Base-by-base conservation (phyloP, 2,888 invertebrate species). In the Drosophila kanekoi region DNA sequence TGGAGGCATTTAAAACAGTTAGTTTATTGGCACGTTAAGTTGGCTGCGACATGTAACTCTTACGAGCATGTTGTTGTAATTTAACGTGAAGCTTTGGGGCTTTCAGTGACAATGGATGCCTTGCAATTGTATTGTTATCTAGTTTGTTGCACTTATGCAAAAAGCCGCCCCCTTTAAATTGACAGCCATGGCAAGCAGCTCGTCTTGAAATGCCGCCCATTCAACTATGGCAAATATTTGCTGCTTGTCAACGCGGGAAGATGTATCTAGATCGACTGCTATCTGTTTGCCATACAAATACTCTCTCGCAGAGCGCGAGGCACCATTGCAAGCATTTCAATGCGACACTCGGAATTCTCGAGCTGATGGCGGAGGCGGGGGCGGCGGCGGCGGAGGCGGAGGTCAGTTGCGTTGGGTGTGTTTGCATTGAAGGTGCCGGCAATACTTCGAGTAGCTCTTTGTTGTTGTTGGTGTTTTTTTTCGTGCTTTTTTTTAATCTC, bases 401-500 rank as follows among this genome's bases (percentile, higher is more conserved):
- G 76, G 79, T 79, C 79, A 78, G 54, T 35, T 18, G 38, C n/a
- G 65, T 44, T 74, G 66, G 56, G 74, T 67, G 67, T 75, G 75
- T 73, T 78, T 75, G 78, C 67, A 67, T 62, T 72, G 53, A 57
- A 62, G 59, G 61, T 57, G 69, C 54, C 71, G 49, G 37, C 73
- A 74, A 67, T 37, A 57, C 54, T 32, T 69, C 16, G 52, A 35
- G 47, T 16, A 35, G 16, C 41, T n/a, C 28, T 49, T 49, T 35
- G 52, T 32, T 35, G 11, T 51, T 45, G 1, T 45, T 44, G n/a
- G n/a, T n/a, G n/a, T 38, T 35, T 38, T 13, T 18, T 18, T 38
- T 58, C 23, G 23, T 23, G 23, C 8, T 44, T n/a, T 35, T 32
- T 54, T 48, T 52, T 18, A 44, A 57, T 35, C 51, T 47, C 48